Evolutionary conservation across 2,113 vertebrate species (phyloP), one percentile per base, ranked within the genome.

Genomic region (Daboia siamensis): DNA sequence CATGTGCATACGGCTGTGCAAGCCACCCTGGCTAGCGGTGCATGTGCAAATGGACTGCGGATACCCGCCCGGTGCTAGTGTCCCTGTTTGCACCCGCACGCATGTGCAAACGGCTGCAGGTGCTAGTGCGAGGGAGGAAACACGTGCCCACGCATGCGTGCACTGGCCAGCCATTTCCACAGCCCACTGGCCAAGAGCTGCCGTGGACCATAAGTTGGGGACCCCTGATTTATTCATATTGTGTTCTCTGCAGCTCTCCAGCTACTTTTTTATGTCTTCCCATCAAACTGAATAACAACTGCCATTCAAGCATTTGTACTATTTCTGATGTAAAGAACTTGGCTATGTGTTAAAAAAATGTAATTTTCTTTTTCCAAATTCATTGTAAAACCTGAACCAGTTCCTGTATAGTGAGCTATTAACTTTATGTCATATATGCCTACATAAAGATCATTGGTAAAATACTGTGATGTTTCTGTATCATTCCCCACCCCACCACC

Each of bases 401-500:
- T 93, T 93, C 86, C 93, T 95, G 85, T 15, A 54, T 90, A 94
- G 87, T 92, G 85, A 86, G 91, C 64, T 94, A 69, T 92, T 94
- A 88, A 92, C 95, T 94, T 84, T 96, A 86, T 95, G 94, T 95
- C 93, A 90, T 93, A 64, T 24, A 92, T 26, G 21, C 15, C n/a
- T 93, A 87, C 56, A 69, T 90, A 92, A 69, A 56, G 93, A 48
- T 94, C 95, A 93, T 92, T 96, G 94, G 94, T 94, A 95, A 96
- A 96, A 93, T 0, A 55, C 93, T 94, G 59, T 92, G 52, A 54
- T 95, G 96, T 94, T 93, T 94, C 94, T 94, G 93, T 86, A 86
- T 48, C 96, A 94, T 95, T 95, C 96, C 95, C 93, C 94, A 57
- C 56, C 56, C 92, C 88, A 90, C 96, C 95, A 95, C 95, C 59